Percentiles rank a stretch among this genome's conserved stretches.
Evolutionary conservation across 2,113 vertebrate species (phyloP).

Genomic region (Sander lucioperca): DNA sequence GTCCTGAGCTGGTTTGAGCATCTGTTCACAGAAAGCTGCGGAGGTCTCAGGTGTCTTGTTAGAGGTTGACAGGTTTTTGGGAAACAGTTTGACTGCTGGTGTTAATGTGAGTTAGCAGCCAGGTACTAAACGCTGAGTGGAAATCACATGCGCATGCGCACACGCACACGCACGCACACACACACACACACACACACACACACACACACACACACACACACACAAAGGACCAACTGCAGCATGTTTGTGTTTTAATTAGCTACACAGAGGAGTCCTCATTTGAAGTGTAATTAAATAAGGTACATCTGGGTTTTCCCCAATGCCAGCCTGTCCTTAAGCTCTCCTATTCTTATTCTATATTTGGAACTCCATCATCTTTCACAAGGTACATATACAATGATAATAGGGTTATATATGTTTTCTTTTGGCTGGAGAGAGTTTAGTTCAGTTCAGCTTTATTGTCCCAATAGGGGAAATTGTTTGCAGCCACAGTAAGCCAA

Average conservation of each 20-base stretch:
- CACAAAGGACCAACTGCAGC: neutral
- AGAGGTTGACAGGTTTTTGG: constrained; percentile 21
- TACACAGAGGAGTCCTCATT: neutral
- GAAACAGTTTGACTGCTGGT: constrained; percentile 7
- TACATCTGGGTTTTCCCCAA: neutral
- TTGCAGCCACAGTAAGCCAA: no score
- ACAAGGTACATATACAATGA: neutral
- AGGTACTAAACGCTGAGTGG: constrained; percentile 21
- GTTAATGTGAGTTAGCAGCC: constrained; percentile 20
- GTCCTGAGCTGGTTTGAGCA: constrained; percentile 18
- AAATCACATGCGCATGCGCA: constrained; percentile 9
- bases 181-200: neutral
- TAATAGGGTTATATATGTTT: no score
- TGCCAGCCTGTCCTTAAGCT: neutral
- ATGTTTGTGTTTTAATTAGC: constrained; percentile 38
- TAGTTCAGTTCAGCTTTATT: no score
- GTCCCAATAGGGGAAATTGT: no score
- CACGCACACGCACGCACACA: neutral
- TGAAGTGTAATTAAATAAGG: constrained; percentile 7
- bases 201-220: no score
- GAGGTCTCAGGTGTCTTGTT: constrained; percentile 52
- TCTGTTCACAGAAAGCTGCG: constrained; percentile 41
- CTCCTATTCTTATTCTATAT: neutral
- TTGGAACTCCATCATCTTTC: neutral
- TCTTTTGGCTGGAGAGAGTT: no score